Conservation (phyloP, 2,888 invertebrate species). For the Ashinkailepas kermadecensis region DNA sequence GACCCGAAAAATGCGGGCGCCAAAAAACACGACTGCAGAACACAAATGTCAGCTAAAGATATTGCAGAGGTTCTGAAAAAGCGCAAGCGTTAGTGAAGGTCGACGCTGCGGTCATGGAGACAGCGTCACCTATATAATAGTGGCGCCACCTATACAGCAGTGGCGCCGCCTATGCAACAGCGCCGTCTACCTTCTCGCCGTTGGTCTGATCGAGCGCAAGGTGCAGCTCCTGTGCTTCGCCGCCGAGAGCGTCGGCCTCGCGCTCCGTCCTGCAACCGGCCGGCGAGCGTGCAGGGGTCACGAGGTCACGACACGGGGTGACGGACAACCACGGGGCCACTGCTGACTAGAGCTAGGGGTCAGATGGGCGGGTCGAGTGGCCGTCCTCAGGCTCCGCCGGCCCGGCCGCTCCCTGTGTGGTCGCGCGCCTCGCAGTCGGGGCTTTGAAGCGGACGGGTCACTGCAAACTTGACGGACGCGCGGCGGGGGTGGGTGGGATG, state of each 20-base stretch:
- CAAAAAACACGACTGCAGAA: neutral
- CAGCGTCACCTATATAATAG: neutral
- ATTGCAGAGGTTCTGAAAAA: neutral
- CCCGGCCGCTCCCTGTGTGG: too few species aligned
- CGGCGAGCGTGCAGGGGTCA: neutral
- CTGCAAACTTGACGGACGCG: too few species aligned
- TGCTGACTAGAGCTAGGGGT: too few species aligned
- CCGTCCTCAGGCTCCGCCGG: too few species aligned
- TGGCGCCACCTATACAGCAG: too few species aligned
- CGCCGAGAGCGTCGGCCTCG: neutral
- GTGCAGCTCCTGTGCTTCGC: neutral
- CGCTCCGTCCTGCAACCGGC: constrained; percentile 2
- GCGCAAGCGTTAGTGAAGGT: neutral
- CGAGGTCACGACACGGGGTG: neutral
- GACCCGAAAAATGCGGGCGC: neutral
- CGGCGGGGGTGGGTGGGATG: neutral
- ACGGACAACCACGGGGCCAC: neutral
- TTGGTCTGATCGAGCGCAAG: constrained; percentile 12
- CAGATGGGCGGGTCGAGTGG: too few species aligned
- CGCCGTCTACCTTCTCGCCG: neutral
- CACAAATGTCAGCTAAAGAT: neutral
- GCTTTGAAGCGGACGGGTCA: too few species aligned
- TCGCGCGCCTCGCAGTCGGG: too few species aligned
- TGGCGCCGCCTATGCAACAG: too few species aligned
- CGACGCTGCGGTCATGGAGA: neutral